These are phyloP conservation scores for Phrynocephalus guinanensis DNA, from an alignment of 2,797 vertebrate species.

Conservation along the genomic window DNA sequence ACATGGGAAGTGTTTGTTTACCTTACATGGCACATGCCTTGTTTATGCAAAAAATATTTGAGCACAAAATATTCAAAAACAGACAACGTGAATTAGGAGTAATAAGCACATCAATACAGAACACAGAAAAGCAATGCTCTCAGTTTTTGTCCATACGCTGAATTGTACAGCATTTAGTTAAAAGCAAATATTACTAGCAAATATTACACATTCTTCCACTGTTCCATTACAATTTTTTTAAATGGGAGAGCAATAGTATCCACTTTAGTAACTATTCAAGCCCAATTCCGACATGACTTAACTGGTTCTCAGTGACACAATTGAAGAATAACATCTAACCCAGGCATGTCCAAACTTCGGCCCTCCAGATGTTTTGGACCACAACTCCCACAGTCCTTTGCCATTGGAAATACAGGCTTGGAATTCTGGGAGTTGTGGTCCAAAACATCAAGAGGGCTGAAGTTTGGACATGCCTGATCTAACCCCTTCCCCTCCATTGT, in stretches of 20 bases:
- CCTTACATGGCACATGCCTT: slow-evolving; percentile 69
- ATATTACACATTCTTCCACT: not conserved
- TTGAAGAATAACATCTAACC: no score
- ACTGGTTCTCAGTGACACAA: no score
- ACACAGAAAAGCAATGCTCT: slow-evolving; percentile 25
- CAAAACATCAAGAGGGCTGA: no score
- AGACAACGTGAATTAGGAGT: slow-evolving; percentile 33
- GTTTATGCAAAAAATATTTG: slow-evolving; percentile 63
- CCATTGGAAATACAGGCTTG: no score
- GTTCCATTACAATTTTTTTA: not conserved
- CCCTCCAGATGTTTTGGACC: no score
- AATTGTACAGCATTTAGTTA: slow-evolving; percentile 8
- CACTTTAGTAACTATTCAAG: not conserved
- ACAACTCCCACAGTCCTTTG: no score
- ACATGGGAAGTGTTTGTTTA: slow-evolving; percentile 75
- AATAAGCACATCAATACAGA: slow-evolving; percentile 53
- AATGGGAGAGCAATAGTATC: not conserved
- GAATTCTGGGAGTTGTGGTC: no score
- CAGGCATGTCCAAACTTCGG: no score
- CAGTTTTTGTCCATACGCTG: slow-evolving; percentile 5
- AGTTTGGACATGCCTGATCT: no score
- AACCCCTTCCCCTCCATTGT: no score
- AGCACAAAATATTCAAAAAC: slow-evolving; percentile 57
- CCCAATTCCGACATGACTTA: no score
- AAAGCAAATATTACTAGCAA: slow-evolving; percentile 20